Evolutionary conservation across 2,888 invertebrate genomes (phyloP), one percentile per base, ranked within the genome.

Genomic region (Melanophora roralis): DNA sequence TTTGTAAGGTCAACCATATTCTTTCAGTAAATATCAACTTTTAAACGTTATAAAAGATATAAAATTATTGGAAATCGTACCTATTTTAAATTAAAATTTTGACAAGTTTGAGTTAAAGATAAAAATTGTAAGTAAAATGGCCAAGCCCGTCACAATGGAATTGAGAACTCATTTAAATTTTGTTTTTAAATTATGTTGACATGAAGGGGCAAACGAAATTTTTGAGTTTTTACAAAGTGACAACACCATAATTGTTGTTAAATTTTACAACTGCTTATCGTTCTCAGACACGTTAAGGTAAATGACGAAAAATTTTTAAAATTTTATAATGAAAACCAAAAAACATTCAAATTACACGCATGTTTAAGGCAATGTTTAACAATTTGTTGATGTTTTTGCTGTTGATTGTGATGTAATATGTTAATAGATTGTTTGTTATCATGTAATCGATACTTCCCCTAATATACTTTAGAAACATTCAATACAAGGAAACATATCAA

Each of bases 231-330:
- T 3, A 16, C 14, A 9, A 53, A 11, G 32, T 9, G 21, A 38
- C 27, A 14, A 51, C 0, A 12, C 19, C 0, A 38, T 16, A 11
- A 2, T 34, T 27, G 14, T 16, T 45, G 32, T 14, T 21, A 38
- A 38, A 38, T 23, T 38, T 4, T 7, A n/a, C 0, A 19, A 19
- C 34, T 23, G n/a, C 12, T 23, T 60, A 11, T 23, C 43, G 16
- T 45, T 27, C 14, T 16, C 32, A 43, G 60, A 60, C 43, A 60
- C n/a, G 43, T 60, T 60, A 43, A 45, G 43, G 45, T 32, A n/a
- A 60, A 16, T 16, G 27, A 43, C 27, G 45, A 60, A 45, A 45
- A 45, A 43, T 43, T 45, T 60, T 32, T 27, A 16, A 32, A 60
- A 27, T 60, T 60, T 43, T 9, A 45, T 16, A 3, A 57, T 7